Base-by-base conservation (phyloP, 2,113 vertebrate species). In the Ginglymostoma cirratum region DNA sequence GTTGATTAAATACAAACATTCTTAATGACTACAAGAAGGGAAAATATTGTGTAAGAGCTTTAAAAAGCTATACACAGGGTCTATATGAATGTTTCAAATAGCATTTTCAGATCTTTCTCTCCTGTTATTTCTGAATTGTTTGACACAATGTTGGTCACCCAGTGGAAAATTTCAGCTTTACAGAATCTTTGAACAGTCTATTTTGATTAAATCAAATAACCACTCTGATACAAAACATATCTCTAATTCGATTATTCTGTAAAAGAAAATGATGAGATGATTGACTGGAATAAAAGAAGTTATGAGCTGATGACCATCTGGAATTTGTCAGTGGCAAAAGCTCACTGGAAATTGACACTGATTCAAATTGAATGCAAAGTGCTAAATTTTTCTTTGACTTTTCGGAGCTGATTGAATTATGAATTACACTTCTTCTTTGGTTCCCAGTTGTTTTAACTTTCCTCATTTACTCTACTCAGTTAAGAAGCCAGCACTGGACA, bases 231-330 rank as follows among this genome's bases (percentile, higher is more conserved):
- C 52, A 92, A 92, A 66, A n/a, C 65, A n/a, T 65, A 66, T 92
- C 65, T n/a, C 55, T 92, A 92, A 65, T 92, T 92, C 55, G 38
- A 65, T 92, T 92, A 92, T 65, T 92, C 55, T 92, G 55, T n/a
- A 55, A 17, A 92, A n/a, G 55, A 65, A 92, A 92, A 15, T 92
- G 89, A 92, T n/a, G 55, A 92, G 89, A 92, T n/a, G 52, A 92
- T 92, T 92, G 55, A 92, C 89, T 92, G 89, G 34, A 65, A 92
- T 92, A 55, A 65, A 92, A 92, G 89, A 92, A 92, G 30, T 55
- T 65, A 61, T 65, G 55, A 92, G 89, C 52, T 89, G 86, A 24
- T 89, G 86, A 55, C 10, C 86, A 89, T 92, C 89, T 92, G 89
- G 55, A 55, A 65, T 1, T 61, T 61, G 89, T 89, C 89, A 92